Conservation (phyloP, 2,888 invertebrate genomes). For the Cryptocheilus praepositus region DNA sequence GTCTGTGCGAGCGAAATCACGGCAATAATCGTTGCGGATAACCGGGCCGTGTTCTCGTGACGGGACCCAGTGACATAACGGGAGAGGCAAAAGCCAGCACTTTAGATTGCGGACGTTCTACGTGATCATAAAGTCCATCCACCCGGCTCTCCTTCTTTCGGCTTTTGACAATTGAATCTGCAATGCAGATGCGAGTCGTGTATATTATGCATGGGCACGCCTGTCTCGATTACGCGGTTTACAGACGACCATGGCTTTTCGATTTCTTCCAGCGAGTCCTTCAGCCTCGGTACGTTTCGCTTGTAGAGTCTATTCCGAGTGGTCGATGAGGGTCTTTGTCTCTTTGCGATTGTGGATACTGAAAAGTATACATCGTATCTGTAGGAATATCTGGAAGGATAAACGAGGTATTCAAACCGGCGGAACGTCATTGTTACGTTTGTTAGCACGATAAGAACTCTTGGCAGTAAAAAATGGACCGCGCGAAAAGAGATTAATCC, state of each 20-base stretch:
- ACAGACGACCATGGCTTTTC: slow-evolving; percentile 32
- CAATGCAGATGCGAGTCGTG: slow-evolving; percentile 50
- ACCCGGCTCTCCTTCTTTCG: slow-evolving; percentile 16
- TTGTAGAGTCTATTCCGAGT: too few relatives aligned
- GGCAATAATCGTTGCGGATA: not conserved
- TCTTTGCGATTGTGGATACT: too few relatives aligned
- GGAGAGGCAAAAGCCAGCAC: not conserved
- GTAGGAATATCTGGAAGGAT: too few relatives aligned
- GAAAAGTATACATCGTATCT: too few relatives aligned
- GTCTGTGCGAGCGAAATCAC: not conserved
- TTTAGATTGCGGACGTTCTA: not conserved
- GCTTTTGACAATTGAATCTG: slow-evolving; percentile 36
- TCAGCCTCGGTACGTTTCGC: too few relatives aligned
- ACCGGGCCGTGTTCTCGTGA: not conserved
- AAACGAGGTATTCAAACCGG: too few relatives aligned
- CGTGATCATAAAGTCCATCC: slow-evolving; percentile 3
- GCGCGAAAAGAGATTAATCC: too few relatives aligned
- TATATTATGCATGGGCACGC: slow-evolving; percentile 52
- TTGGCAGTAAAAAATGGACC: too few relatives aligned
- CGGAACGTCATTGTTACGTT: too few relatives aligned
- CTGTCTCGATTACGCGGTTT: slow-evolving; percentile 44
- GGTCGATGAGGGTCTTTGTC: too few relatives aligned
- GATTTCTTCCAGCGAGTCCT: slow-evolving; percentile 15
- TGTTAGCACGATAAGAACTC: too few relatives aligned
- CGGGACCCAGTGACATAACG: not conserved